phyloP scores from a whole-genome alignment of 2,888 invertebrate species.

The Callyntrura sp. region DNA sequence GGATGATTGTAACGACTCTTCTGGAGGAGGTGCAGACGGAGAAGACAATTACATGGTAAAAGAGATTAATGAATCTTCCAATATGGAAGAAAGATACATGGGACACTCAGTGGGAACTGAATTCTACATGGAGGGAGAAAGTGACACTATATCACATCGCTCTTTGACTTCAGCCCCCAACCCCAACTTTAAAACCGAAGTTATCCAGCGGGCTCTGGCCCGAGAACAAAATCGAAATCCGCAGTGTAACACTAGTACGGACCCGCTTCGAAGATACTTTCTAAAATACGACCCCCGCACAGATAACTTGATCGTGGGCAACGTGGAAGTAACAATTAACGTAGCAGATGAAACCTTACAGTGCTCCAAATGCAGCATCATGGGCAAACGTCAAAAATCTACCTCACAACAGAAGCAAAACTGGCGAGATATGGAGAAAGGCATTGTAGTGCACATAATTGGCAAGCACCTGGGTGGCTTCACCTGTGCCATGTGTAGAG shows the following conservation, averaged over 20 bases:
- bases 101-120: neutral
- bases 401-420: neutral
- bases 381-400: constrained; percentile 1
- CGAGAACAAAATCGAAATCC: neutral
- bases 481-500: neutral
- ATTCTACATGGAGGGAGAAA: constrained; percentile 5
- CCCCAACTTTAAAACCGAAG: neutral
- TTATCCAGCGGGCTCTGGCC: neutral
- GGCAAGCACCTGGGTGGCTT: constrained; percentile 26
- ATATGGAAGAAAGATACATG: neutral
- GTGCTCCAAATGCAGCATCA: constrained; percentile 25
- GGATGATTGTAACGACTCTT: neutral
- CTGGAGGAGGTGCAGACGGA: neutral
- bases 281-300: neutral
- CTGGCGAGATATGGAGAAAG: constrained; percentile 26
- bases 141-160: neutral
- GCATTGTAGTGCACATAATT: constrained; percentile 3
- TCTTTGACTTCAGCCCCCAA: neutral
- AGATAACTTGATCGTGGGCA: neutral
- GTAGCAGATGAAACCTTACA: constrained; percentile 8
- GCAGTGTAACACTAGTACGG: neutral
- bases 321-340: constrained; percentile 3
- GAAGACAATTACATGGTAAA: neutral
- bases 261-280: neutral
- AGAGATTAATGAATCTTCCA: neutral